These are phyloP conservation scores for Epicampocera succincta DNA, from an alignment of 2,888 invertebrate genomes.

Conservation along the genomic window DNA sequence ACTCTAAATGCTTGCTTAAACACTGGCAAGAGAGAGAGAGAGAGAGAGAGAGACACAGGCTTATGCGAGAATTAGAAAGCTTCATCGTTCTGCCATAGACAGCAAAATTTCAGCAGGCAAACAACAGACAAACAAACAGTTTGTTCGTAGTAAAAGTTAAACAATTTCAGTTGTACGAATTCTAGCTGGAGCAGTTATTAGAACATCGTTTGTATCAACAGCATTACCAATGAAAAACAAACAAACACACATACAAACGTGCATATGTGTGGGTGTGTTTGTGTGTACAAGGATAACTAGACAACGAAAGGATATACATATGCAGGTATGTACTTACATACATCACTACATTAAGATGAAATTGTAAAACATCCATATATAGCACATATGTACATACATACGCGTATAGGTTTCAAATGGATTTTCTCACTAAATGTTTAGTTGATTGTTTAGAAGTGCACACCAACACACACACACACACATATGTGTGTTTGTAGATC, in stretches of 20 bases:
- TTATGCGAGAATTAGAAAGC: conserved; percentile 67
- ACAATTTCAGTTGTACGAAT: conserved; percentile 14
- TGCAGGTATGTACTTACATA: background rate
- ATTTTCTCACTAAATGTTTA: conserved; percentile 44
- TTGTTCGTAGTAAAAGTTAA: conserved; percentile 42
- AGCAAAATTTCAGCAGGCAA: conserved; percentile 63
- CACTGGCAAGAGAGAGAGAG: too few species aligned
- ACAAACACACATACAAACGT: conserved; percentile 13
- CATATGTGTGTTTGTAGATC: background rate
- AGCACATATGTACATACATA: background rate
- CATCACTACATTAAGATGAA: background rate
- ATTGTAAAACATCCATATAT: background rate
- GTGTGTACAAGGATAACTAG: conserved; percentile 36
- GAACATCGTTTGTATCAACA: conserved; percentile 41
- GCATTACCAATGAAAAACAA: conserved; percentile 65
- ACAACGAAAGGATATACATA: conserved; percentile 11
- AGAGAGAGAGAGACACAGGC: conserved; percentile 30
- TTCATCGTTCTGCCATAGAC: conserved; percentile 57
- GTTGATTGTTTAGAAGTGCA: conserved; percentile 34
- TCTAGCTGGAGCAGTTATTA: background rate
- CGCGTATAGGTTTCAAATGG: conserved; percentile 27
- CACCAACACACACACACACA: background rate
- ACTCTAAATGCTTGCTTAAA: background rate
- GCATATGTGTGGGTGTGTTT: too few species aligned
- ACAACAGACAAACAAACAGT: conserved; percentile 46